phyloP scores from a whole-genome alignment of 2,797 vertebrate genomes.

The Macropodus opercularis region DNA sequence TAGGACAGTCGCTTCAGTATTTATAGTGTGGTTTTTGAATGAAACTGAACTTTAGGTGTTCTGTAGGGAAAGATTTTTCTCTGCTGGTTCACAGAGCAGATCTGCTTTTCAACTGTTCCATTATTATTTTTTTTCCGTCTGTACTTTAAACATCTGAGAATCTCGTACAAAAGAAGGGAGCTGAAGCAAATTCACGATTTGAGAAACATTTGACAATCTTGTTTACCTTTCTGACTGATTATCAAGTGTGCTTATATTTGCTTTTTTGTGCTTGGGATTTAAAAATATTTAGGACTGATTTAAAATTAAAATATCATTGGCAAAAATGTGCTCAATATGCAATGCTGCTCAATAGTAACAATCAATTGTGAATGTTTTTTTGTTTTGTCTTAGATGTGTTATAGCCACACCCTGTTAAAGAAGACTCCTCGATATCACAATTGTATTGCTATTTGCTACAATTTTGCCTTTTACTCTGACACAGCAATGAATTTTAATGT shows the following conservation, averaged over 20 bases:
- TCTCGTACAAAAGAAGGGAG: conserved; percentile 60
- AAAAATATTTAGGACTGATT: conserved; percentile 26
- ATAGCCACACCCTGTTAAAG: conserved; percentile 39
- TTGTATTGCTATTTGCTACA: conserved; percentile 20
- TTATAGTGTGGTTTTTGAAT: conserved; percentile 12
- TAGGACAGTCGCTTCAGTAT: too few relatives aligned
- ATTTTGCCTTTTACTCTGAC: conserved; percentile 49
- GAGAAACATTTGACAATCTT: conserved; percentile 53
- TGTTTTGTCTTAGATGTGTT: conserved; percentile 43
- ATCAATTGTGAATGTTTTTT: conserved; percentile 40
- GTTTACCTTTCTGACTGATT: conserved; percentile 30
- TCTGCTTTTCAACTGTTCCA: conserved; percentile 9
- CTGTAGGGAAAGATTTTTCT: conserved; percentile 2
- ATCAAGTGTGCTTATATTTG: conserved; percentile 19
- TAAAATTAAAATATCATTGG: conserved; percentile 48
- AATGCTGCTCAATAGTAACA: conserved; percentile 42
- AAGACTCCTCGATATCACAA: conserved; percentile 21
- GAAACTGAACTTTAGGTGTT: not conserved
- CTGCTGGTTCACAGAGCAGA: not conserved
- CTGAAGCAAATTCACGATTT: conserved; percentile 35
- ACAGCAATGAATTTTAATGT: conserved; percentile 42
- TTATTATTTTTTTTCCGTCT: conserved; percentile 11
- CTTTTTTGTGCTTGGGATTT: conserved; percentile 10
- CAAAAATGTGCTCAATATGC: conserved; percentile 57
- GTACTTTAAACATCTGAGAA: conserved; percentile 27